A percentile compares a stretch with the other conserved stretches of the same genome.
These are phyloP conservation scores for Mamestra brassicae DNA, from an alignment of 2,888 invertebrate genomes.

Conservation along the genomic window DNA sequence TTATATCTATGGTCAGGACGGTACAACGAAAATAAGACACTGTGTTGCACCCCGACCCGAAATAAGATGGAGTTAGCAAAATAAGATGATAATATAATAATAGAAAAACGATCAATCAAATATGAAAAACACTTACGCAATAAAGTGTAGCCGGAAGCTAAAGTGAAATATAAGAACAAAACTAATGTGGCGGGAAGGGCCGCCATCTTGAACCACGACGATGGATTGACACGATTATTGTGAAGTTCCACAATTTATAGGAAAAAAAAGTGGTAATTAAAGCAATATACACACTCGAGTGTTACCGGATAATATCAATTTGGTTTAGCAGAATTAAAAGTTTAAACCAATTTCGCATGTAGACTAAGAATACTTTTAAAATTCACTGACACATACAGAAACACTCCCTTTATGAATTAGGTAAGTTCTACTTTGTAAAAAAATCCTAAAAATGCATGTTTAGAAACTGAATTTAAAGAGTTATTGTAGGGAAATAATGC, in stretches of 20 bases:
- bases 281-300: slow-evolving; percentile 17
- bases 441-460: no score
- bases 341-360: no score
- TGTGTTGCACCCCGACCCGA: no score
- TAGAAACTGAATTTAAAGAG: no score
- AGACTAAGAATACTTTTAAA: no score
- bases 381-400: no score
- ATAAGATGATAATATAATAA: not conserved
- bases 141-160: slow-evolving; percentile 47
- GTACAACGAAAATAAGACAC: no score
- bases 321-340: not conserved
- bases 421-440: no score
- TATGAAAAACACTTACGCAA: slow-evolving; percentile 39
- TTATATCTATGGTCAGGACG: no score
- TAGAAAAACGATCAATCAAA: not conserved
- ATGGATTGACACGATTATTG: slow-evolving; percentile 34
- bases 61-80: no score
- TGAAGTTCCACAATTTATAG: slow-evolving; percentile 40
- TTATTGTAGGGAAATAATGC: no score
- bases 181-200: slow-evolving; percentile 45
- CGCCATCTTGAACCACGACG: slow-evolving; percentile 53
- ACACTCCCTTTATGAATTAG: no score
- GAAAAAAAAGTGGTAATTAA: not conserved
- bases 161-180: slow-evolving; percentile 40
- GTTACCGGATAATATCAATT: not conserved